Base-by-base conservation (phyloP, 2,113 vertebrate species). In the Eleginops maclovinus region DNA sequence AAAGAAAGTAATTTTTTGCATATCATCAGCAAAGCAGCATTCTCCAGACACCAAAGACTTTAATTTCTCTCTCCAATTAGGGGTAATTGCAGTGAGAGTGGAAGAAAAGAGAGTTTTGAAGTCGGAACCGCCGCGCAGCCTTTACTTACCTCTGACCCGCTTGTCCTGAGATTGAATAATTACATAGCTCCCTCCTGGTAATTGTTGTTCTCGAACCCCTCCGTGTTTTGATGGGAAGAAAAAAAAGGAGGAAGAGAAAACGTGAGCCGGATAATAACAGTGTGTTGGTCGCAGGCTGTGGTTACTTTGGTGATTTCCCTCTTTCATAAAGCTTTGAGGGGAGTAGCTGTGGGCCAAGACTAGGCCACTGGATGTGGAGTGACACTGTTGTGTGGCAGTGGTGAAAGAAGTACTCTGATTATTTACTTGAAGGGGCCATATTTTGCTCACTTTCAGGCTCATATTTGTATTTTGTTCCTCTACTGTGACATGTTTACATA, bases 131-230 rank as follows among this genome's bases (percentile, higher is more conserved):
- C 86, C 11, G 15, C 36, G 50, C 77, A 87, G 86, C 79, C 90
- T 94, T 91, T 89, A 92, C 92, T 93, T 91, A 88, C 88, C 85
- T 90, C 85, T 83, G 81, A 79, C 90, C 90, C 86, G 84, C 89
- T 90, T 91, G 89, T 93, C 87, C 86, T 47, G 72, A 56, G 79
- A 90, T 94, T 91, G 86, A 95, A 93, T 94, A 94, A 94, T 94
- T 93, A 92, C 88, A 93, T 87, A 70, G 76, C 69, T 75, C 84
- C 83, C 71, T 93, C 89, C 79, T 90, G 90, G 88, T 92, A 93
- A 93, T 92, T 94, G 91, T 94, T 90, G 88, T 85, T 88, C 87
- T 88, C 58, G 58, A 89, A 79, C 58, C 78, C 79, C 78, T 90
- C 76, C 26, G 41, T 88, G 88, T 92, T 92, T 92, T 93, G 90